A percentile compares a stretch with the other conserved stretches of the same genome.
Conservation (phyloP, 2,888 invertebrate species). For the Drosophila picticornis region DNA sequence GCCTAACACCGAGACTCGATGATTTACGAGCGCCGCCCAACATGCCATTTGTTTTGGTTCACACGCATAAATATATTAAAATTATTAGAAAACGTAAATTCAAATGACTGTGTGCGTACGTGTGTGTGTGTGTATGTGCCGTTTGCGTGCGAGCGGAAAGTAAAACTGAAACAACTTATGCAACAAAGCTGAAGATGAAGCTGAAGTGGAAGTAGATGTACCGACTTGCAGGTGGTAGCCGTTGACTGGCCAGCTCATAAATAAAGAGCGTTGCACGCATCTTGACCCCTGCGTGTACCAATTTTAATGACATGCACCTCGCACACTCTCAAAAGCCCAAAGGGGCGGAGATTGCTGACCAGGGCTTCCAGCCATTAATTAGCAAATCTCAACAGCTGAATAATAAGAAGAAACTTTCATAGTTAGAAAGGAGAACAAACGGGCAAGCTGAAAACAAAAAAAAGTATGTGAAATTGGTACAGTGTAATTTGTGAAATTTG, state of each 20-base stretch:
- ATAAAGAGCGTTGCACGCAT: conserved; percentile 36
- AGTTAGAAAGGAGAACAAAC: not conserved
- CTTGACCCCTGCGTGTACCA: conserved; percentile 40
- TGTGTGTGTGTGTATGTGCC: conserved; percentile 13
- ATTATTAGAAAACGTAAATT: conserved; percentile 57
- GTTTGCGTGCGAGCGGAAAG: conserved; percentile 53
- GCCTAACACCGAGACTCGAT: conserved; percentile 28
- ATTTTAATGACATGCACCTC: conserved; percentile 38
- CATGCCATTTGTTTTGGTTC: conserved; percentile 46
- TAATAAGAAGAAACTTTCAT: not conserved
- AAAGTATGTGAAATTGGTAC: not conserved
- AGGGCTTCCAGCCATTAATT: not conserved
- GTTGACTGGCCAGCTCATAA: conserved; percentile 35
- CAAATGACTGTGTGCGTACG: conserved; percentile 13
- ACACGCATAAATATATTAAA: conserved; percentile 72
- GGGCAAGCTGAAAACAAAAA: too few species aligned
- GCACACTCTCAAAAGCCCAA: conserved; percentile 3
- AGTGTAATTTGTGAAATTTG: not conserved
- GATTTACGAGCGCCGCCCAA: conserved; percentile 56
- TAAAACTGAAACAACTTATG: conserved; percentile 50
- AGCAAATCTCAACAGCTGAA: not conserved
- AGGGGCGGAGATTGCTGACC: conserved; percentile 11
- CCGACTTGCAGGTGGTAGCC: conserved; percentile 24
- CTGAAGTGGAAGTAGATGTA: not conserved
- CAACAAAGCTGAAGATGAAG: conserved; percentile 31